Conservation (phyloP, 1,140 invertebrate species). For the Notospermus geniculatus region DNA sequence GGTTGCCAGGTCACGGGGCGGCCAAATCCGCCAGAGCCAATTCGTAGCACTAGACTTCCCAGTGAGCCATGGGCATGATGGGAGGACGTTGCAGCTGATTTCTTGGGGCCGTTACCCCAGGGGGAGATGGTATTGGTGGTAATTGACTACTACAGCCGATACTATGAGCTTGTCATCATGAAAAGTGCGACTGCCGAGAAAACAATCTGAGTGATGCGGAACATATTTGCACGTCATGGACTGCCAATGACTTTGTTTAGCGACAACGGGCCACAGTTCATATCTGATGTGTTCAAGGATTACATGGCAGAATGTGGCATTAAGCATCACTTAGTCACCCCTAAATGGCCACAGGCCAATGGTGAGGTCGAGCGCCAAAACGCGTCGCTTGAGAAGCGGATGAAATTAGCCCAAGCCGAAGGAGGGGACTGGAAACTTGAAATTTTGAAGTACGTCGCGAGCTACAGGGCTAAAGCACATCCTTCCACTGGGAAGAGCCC, state of each 20-base stretch:
- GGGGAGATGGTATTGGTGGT: conserved; percentile 23
- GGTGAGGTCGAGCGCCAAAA: not conserved
- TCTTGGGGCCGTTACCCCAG: conserved; percentile 27
- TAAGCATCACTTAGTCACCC: conserved; percentile 16
- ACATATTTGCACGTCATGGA: conserved; percentile 24
- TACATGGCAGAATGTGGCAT: conserved; percentile 14
- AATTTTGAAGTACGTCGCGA: conserved; percentile 15
- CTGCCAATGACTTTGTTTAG: conserved; percentile 15
- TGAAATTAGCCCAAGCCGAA: conserved; percentile 15
- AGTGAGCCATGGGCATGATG: conserved; percentile 22
- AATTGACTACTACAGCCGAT: conserved; percentile 25
- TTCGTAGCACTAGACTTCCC: conserved; percentile 20
- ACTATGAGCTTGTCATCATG: conserved; percentile 25
- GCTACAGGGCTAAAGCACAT: conserved; percentile 18
- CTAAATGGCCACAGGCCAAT: not conserved
- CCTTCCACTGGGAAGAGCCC: conserved; percentile 18
- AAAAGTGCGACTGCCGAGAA: conserved; percentile 19
- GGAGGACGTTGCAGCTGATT: conserved; percentile 26
- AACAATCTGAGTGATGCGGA: conserved; percentile 12
- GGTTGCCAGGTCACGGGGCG: conserved; percentile 24
- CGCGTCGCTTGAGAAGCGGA: conserved; percentile 12
- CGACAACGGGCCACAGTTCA: conserved; percentile 28
- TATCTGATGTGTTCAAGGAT: conserved; percentile 13
- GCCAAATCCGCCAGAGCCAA: conserved; percentile 18
- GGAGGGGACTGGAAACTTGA: conserved; percentile 16